phyloP scores from a whole-genome alignment of 1,140 invertebrate genomes.

The Linepithema humile region DNA sequence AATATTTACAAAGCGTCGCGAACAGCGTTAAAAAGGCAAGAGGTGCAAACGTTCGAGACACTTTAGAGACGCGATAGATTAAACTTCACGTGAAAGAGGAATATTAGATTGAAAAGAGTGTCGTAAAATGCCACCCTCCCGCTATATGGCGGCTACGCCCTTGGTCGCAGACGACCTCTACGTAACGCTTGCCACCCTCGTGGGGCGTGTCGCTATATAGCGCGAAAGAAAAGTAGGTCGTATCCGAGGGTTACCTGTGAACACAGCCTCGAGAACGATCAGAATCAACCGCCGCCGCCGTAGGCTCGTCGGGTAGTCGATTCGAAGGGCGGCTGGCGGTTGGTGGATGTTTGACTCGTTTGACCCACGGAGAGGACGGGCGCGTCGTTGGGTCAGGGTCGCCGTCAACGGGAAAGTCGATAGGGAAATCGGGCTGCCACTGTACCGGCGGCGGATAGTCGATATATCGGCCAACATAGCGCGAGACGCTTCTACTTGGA shows the following conservation, averaged over 20 bases:
- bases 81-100: no score
- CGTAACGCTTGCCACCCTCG: slow-evolving; percentile 29
- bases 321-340: slow-evolving; percentile 47
- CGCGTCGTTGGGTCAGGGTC: slow-evolving; percentile 71
- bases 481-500: slow-evolving; percentile 22
- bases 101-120: neutral
- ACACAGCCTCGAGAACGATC: slow-evolving; percentile 35
- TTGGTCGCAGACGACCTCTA: slow-evolving; percentile 10
- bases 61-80: no score
- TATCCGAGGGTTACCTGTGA: slow-evolving; percentile 49
- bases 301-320: slow-evolving; percentile 45
- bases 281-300: slow-evolving; percentile 44
- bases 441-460: slow-evolving; percentile 49
- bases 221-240: slow-evolving; percentile 50
- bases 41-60: neutral
- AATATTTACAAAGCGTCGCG: no score
- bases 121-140: neutral
- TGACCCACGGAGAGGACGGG: slow-evolving; percentile 44
- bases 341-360: slow-evolving; percentile 42
- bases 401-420: slow-evolving; percentile 65
- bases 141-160: neutral
- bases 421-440: slow-evolving; percentile 68
- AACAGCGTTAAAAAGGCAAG: neutral
- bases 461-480: slow-evolving; percentile 61
- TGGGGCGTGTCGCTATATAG: slow-evolving; percentile 10